These are phyloP conservation scores for Trichoplusia ni DNA, from an alignment of 1,140 invertebrate species.

Conservation along the genomic window DNA sequence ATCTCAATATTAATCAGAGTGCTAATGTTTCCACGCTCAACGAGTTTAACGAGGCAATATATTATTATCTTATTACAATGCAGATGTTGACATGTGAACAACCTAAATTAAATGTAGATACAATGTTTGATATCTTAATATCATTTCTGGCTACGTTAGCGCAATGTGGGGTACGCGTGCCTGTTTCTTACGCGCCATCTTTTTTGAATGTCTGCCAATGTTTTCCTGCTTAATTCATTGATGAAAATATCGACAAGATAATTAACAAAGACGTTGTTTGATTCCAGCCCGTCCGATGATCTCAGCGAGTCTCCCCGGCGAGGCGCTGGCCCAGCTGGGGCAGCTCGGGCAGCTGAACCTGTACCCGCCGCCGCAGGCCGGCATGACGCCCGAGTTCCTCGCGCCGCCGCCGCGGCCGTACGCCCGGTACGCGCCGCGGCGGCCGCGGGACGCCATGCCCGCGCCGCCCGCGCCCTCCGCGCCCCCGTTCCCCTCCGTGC, in stretches of 20 bases:
- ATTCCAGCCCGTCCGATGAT: conserved; percentile 78
- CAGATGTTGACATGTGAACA: background rate
- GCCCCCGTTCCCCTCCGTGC: conserved; percentile 60
- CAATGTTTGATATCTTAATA: too few species aligned
- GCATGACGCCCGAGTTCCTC: conserved; percentile 78
- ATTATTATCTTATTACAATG: background rate
- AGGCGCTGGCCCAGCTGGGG: conserved; percentile 77
- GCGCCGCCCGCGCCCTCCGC: conserved; percentile 51
- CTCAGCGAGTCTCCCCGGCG: conserved; percentile 79
- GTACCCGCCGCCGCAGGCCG: conserved; percentile 63
- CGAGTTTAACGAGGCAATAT: too few species aligned
- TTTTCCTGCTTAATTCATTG: background rate
- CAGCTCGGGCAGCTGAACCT: conserved; percentile 68
- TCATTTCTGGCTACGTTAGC: too few species aligned
- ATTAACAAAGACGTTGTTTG: conserved; percentile 32
- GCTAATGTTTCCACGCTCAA: background rate
- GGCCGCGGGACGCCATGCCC: conserved; percentile 50
- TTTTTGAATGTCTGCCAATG: background rate
- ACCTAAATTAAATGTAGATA: too few species aligned
- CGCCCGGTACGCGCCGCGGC: conserved; percentile 66
- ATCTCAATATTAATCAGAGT: conserved; percentile 2
- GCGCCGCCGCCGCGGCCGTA: conserved; percentile 76
- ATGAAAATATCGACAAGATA: background rate
- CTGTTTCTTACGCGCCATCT: background rate
- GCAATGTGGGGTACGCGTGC: too few species aligned